phyloP scores from a whole-genome alignment of 2,113 vertebrate genomes.

The Crocuta crocuta region DNA sequence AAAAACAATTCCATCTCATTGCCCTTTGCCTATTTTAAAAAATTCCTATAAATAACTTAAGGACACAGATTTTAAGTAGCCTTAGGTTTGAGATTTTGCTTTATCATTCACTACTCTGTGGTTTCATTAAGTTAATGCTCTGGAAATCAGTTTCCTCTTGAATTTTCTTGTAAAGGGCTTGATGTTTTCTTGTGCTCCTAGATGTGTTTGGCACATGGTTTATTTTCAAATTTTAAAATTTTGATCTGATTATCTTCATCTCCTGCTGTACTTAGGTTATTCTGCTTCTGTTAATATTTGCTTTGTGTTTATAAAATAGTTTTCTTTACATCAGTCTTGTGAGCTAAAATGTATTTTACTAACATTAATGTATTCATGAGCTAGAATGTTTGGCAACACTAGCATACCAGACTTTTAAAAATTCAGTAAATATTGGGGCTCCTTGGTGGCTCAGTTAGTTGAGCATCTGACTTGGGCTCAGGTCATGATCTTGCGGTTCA shows the following conservation, averaged over 20 bases:
- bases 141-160: background rate
- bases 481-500: too few species aligned
- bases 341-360: background rate
- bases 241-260: background rate
- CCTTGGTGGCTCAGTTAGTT: too few species aligned
- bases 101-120: background rate
- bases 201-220: background rate
- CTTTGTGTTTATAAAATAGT: background rate
- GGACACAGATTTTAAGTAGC: background rate
- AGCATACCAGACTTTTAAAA: background rate
- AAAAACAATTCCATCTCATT: background rate
- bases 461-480: too few species aligned
- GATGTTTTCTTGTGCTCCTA: background rate
- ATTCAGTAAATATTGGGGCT: background rate
- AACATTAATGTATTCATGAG: background rate
- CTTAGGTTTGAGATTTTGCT: background rate
- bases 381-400: background rate
- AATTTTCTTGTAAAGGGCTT: background rate
- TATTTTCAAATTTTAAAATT: background rate
- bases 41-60: background rate
- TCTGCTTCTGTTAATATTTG: background rate
- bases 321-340: background rate
- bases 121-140: constrained; percentile 15
- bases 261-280: background rate
- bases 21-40: background rate